Percentiles rank a stretch among this genome's conserved stretches.
These are phyloP conservation scores for Sebastes schlegelii DNA, from an alignment of 2,113 vertebrate genomes.

Conservation along the genomic window DNA sequence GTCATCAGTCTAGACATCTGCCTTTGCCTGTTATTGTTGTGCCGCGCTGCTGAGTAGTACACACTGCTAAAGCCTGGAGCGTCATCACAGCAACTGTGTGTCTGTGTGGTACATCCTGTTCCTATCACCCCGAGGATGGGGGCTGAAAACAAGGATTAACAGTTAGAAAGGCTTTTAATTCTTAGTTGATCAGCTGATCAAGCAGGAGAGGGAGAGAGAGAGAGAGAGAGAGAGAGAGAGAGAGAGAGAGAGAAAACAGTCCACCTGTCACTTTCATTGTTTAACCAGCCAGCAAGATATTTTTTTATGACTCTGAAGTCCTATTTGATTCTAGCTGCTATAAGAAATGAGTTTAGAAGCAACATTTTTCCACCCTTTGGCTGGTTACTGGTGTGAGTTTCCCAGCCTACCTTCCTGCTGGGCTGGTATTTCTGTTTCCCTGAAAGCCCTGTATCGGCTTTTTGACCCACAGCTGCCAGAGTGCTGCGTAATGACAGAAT, in stretches of 20 bases:
- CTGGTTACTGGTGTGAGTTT: conserved; percentile 37
- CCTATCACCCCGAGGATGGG: conserved; percentile 10
- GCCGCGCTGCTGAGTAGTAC: conserved; percentile 26
- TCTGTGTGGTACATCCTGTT: conserved; percentile 48
- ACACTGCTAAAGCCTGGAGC: conserved; percentile 46
- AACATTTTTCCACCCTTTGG: conserved; percentile 28
- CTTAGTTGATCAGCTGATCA: conserved; percentile 35
- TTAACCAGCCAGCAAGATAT: conserved; percentile 6
- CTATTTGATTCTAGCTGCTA: background rate
- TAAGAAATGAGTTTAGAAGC: conserved; percentile 6
- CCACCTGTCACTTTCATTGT: background rate
- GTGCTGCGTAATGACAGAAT: conserved; percentile 19
- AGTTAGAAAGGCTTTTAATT: conserved; percentile 41
- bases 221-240: background rate
- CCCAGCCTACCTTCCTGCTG: conserved; percentile 51
- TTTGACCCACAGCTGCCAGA: conserved; percentile 45
- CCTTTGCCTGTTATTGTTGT: conserved; percentile 45
- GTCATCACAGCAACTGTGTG: conserved; percentile 32
- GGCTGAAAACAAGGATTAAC: conserved; percentile 47
- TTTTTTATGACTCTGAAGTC: background rate
- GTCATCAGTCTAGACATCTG: conserved; percentile 65
- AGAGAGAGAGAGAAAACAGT: background rate
- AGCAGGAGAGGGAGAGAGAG: background rate
- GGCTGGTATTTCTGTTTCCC: conserved; percentile 55
- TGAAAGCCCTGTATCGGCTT: conserved; percentile 36